These are phyloP conservation scores for Bimastos eiseni DNA, from an alignment of 2,888 invertebrate genomes.

Conservation along the genomic window DNA sequence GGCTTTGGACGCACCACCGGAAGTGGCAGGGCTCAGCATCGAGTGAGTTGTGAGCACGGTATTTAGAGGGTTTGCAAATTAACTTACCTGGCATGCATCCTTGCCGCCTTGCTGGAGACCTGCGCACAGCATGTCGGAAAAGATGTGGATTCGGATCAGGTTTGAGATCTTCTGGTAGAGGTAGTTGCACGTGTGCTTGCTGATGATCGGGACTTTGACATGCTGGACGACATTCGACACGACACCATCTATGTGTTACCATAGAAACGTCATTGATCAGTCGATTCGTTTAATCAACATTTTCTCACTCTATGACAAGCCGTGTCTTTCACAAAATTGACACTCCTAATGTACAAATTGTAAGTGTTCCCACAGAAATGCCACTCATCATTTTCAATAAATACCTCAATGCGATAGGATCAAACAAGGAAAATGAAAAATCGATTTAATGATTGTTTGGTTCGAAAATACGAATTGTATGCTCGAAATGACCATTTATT, in stretches of 20 bases:
- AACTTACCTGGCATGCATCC: conserved; percentile 58
- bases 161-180: conserved; percentile 49
- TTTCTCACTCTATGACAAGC: neutral
- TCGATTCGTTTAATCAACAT: neutral
- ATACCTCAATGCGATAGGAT: neutral
- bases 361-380: neutral
- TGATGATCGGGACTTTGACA: conserved; percentile 49
- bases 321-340: neutral
- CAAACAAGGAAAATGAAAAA: neutral
- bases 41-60: neutral
- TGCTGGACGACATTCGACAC: conserved; percentile 48
- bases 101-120: conserved; percentile 51
- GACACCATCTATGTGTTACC: conserved; percentile 41
- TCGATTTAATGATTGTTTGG: neutral
- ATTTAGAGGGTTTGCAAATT: neutral
- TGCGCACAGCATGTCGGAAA: conserved; percentile 56
- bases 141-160: conserved; percentile 46
- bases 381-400: neutral
- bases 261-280: neutral
- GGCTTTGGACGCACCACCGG: too few species aligned
- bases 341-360: neutral
- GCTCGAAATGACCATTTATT: too few species aligned
- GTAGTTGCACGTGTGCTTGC: conserved; percentile 44
- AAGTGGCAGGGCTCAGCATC: too few species aligned
- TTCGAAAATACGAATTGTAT: too few species aligned